Conservation (phyloP, 2,113 vertebrate genomes). For the Oryzias celebensis region DNA sequence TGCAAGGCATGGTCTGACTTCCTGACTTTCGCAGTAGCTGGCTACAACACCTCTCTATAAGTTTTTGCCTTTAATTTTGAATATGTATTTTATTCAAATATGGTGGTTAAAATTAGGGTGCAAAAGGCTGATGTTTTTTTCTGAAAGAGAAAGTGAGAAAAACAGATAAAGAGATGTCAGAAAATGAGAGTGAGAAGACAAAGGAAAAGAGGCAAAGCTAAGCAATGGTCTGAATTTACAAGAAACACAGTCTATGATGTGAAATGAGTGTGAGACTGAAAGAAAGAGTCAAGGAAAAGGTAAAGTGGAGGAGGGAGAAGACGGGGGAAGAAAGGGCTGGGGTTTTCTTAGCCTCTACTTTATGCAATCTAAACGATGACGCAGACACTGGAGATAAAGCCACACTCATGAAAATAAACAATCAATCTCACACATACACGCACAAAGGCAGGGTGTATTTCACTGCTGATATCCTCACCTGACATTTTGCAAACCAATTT, state of each 20-base stretch:
- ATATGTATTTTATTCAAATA: conserved; percentile 12
- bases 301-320: conserved; percentile 24
- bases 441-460: conserved; percentile 8
- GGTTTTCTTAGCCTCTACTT: conserved; percentile 65
- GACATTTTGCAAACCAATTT: conserved; percentile 46
- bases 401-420: conserved; percentile 25
- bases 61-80: conserved; percentile 1
- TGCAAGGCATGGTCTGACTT: conserved; percentile 21
- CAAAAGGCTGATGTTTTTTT: background rate
- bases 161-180: background rate
- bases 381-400: conserved; percentile 35
- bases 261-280: conserved; percentile 27
- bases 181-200: conserved; percentile 8
- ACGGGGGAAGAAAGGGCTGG: conserved; percentile 33
- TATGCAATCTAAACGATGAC: conserved; percentile 60
- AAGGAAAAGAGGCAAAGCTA: conserved; percentile 7
- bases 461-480: conserved; percentile 31
- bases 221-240: conserved; percentile 21
- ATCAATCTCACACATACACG: conserved; percentile 10
- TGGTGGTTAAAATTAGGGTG: background rate
- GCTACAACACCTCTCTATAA: background rate
- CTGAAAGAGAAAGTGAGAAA: conserved; percentile 29
- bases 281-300: conserved; percentile 21
- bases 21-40: conserved; percentile 22
- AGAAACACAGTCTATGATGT: conserved; percentile 24